These are phyloP conservation scores for Epinephelus moara DNA, from an alignment of 2,113 vertebrate species.

Conservation along the genomic window DNA sequence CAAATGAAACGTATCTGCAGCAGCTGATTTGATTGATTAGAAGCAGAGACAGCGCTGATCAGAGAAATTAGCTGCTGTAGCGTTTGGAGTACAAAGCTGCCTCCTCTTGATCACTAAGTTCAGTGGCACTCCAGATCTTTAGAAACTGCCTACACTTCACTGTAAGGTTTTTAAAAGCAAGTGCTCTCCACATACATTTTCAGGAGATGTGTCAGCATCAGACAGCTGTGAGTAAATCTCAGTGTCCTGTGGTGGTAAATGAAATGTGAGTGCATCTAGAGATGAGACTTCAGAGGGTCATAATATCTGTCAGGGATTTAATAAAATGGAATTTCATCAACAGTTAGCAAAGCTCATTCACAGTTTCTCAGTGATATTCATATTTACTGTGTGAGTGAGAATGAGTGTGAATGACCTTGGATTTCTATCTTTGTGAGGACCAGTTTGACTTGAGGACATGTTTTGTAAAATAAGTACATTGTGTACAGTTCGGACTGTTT, in stretches of 20 bases:
- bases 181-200: background rate
- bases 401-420: fast-evolving
- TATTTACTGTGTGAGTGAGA: background rate
- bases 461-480: background rate
- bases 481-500: too few relatives aligned
- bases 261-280: background rate
- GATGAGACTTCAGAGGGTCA: constrained; percentile 1
- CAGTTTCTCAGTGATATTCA: background rate
- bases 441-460: background rate
- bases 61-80: constrained; percentile 12
- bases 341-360: background rate
- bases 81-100: background rate
- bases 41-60: background rate
- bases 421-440: constrained; percentile 4
- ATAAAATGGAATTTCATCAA: constrained; percentile 25
- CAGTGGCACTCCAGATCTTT: background rate
- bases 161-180: background rate
- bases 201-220: background rate
- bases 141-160: background rate
- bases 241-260: background rate
- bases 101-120: background rate
- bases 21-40: constrained; percentile 21
- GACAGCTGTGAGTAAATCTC: background rate
- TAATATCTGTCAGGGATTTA: constrained; percentile 1
- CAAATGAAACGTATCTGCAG: constrained; percentile 3